Base-by-base conservation (phyloP, 2,113 vertebrate species). In the Oreochromis niloticus region DNA sequence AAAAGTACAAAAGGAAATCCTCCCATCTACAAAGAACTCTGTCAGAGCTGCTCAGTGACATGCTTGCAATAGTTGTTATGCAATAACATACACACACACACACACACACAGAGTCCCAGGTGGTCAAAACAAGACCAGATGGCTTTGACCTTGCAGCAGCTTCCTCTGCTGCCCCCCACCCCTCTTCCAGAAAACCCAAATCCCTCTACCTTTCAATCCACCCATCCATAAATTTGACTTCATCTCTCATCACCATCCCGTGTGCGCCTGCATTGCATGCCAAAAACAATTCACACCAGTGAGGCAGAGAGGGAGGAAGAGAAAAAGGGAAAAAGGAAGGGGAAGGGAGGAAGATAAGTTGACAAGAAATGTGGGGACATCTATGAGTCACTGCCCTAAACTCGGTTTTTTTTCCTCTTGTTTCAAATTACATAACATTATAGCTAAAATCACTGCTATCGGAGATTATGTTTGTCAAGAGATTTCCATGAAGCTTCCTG, bases 111-210 rank as follows among this genome's bases (percentile, higher is more conserved):
- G 16, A 73, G 56, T 81, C 57, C 63, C 84, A 78, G 88, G 66
- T 59, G 81, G 46, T 68, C 52, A 36, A 41, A 43, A 22, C 52
- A 17, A 17, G n/a, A 52, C 19, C 73, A 84, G 87, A 89, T 89
- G 50, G 83, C 87, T 81, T 24, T 81, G 85, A 91, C 88, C 90
- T 92, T 86, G 71, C 30, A 66, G 81, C 83, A 80, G 81, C 41
- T 68, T 86, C 19, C 41, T 63, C 57, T 30, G 43, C 52, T 79
- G 39, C 63, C 50, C 46, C 46, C 7, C 46, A 56, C 54, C 9
- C n/a, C 39, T 34, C 75, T n/a, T 9, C 17, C 8, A 24, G 6
- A 83, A 50, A 61, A 66, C 71, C 36, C 6, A 36, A 48, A 80
- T 82, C 83, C 34, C 13, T 85, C 81, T 52, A 85, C 82, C 81